phyloP scores from a whole-genome alignment of 2,797 vertebrate genomes.

The Anabacerthia variegaticeps region DNA sequence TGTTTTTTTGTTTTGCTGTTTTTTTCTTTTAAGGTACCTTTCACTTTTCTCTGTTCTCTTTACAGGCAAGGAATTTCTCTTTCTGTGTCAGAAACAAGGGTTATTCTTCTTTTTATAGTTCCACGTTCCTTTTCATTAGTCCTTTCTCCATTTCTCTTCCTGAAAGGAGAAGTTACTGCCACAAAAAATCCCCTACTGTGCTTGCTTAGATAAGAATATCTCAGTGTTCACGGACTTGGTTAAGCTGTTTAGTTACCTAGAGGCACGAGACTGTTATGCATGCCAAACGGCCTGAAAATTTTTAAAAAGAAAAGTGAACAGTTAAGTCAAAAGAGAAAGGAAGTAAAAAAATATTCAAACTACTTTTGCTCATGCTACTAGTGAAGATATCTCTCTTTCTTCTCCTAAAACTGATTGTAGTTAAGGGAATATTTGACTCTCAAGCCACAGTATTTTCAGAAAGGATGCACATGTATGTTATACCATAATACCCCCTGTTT shows the following conservation, averaged over 20 bases:
- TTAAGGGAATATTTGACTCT: neutral
- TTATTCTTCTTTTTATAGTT: neutral
- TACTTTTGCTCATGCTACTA: neutral
- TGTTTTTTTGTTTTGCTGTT: neutral
- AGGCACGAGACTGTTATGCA: neutral
- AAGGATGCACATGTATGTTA: neutral
- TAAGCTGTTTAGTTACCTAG: neutral
- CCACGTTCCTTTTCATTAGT: neutral
- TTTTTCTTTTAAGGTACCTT: neutral
- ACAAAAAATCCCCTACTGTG: neutral
- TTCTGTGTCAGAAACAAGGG: neutral
- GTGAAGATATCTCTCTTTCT: neutral
- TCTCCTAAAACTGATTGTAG: neutral
- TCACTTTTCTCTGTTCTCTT: neutral
- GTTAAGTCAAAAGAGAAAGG: neutral
- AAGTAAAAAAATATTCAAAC: neutral
- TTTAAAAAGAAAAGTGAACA: neutral
- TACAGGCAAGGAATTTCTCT: neutral
- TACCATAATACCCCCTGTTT: neutral
- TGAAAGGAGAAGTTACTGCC: neutral
- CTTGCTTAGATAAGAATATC: neutral
- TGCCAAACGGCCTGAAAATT: neutral
- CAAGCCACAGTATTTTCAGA: neutral
- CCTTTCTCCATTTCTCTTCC: neutral
- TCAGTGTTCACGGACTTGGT: neutral